Percentiles rank a stretch among this genome's conserved stretches.
Evolutionary conservation across 2,888 invertebrate species (phyloP).

Genomic region (Spilosoma lubricipeda): DNA sequence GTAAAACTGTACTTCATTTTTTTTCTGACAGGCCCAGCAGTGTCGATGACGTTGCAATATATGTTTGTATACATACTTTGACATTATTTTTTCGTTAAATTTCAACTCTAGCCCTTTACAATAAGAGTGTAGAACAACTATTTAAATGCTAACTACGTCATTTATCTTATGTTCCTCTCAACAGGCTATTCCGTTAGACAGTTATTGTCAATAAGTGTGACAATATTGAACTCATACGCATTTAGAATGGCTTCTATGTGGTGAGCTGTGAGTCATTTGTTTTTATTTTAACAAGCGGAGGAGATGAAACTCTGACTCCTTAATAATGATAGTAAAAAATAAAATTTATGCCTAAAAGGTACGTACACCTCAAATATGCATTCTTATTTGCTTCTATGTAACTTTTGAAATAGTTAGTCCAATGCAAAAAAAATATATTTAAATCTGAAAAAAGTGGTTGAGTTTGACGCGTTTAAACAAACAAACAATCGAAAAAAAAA

Average conservation of each 20-base stretch:
- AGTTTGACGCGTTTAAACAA: neutral
- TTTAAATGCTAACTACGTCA: constrained; percentile 35
- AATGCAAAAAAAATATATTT: neutral
- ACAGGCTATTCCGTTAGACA: constrained; percentile 52
- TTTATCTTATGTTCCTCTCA: constrained; percentile 59
- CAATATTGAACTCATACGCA: constrained; percentile 38
- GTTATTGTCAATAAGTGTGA: constrained; percentile 49
- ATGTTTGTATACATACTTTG: constrained; percentile 23
- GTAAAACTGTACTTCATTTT: constrained; percentile 76
- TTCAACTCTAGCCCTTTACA: constrained; percentile 12
- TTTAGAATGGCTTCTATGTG: constrained; percentile 6
- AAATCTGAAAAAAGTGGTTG: neutral
- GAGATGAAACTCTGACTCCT: neutral
- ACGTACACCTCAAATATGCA: neutral
- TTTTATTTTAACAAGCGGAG: constrained; percentile 1
- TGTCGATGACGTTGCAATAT: constrained; percentile 60
- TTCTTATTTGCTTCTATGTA: neutral
- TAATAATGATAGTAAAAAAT: neutral
- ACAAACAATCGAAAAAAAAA: neutral
- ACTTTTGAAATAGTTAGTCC: neutral
- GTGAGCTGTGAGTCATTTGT: constrained; percentile 23
- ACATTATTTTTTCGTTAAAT: constrained; percentile 3
- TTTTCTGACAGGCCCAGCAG: constrained; percentile 47
- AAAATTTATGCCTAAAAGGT: neutral
- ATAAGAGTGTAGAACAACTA: constrained; percentile 5